These are phyloP conservation scores for Leptobrachium ailaonicum DNA, from an alignment of 2,113 vertebrate species.

Conservation along the genomic window DNA sequence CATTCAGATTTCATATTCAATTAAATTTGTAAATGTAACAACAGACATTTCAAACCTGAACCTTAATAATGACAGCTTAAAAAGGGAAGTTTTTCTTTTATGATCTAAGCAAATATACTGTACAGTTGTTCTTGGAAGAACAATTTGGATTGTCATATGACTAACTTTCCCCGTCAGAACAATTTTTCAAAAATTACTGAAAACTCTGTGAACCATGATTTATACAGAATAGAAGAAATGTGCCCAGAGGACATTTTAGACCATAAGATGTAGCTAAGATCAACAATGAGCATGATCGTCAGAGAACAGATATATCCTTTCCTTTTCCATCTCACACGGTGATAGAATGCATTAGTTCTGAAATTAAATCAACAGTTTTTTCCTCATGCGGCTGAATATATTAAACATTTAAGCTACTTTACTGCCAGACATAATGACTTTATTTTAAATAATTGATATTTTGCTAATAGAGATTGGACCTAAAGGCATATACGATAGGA, in stretches of 20 bases:
- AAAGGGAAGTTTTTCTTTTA: constrained; percentile 21
- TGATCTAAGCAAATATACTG: constrained; percentile 29
- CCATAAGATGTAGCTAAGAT: constrained; percentile 2
- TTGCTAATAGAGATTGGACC: constrained; percentile 6
- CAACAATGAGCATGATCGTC: constrained; percentile 33
- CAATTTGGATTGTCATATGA: constrained; percentile 31
- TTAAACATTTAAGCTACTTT: constrained; percentile 20
- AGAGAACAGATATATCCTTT: constrained; percentile 36
- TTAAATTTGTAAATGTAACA: too few relatives aligned
- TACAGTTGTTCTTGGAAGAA: constrained; percentile 25
- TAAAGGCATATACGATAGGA: constrained; percentile 3
- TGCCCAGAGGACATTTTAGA: constrained; percentile 39
- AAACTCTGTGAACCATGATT: constrained; percentile 33
- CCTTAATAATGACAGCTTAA: constrained; percentile 30
- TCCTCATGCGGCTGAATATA: constrained; percentile 15
- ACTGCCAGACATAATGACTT: constrained; percentile 26
- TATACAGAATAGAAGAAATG: constrained; percentile 23
- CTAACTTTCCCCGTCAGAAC: constrained; percentile 37
- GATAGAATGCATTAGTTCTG: constrained; percentile 4
- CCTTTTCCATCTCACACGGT: constrained; percentile 3
- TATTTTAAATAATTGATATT: constrained; percentile 20
- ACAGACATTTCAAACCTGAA: not conserved
- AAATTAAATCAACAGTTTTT: constrained; percentile 28
- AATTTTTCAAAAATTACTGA: constrained; percentile 8
- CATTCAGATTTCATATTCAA: too few relatives aligned